phyloP scores from a whole-genome alignment of 35 echinoderm and acorn worm species.

The Ophioderma brevispina region DNA sequence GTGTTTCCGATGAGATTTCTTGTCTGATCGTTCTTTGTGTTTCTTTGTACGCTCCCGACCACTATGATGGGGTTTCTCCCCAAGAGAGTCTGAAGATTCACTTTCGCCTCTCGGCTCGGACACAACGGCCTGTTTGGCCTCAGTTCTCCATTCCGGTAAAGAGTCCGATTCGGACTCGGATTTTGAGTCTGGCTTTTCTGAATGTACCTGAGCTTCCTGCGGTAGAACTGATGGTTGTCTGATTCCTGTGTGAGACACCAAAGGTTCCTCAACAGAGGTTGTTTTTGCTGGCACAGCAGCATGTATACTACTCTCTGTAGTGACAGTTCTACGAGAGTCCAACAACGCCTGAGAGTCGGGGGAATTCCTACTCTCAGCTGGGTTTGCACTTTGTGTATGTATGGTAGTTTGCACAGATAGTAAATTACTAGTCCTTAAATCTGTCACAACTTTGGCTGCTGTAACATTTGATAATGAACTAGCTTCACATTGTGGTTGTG shows the following conservation, averaged over 20 bases:
- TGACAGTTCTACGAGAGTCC: not conserved
- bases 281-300: not conserved
- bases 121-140: not conserved
- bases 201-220: conserved; percentile 3
- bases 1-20: conserved; percentile 81
- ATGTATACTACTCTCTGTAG: conserved; percentile 1
- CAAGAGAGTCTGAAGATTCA: not conserved
- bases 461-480: not conserved
- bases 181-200: not conserved
- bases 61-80: conserved; percentile 43
- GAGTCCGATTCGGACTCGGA: conserved; percentile 3
- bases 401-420: not conserved
- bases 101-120: not conserved
- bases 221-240: conserved; percentile 12
- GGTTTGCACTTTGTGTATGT: not conserved
- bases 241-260: not conserved
- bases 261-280: not conserved
- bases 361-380: not conserved
- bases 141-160: conserved; percentile 41
- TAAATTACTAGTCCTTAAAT: not conserved
- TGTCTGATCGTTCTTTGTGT: conserved; percentile 69
- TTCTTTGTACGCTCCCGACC: conserved; percentile 65
- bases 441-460: not conserved
- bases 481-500: not conserved
- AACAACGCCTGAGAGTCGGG: not conserved